Evolutionary conservation across 2,888 invertebrate genomes (phyloP).

Genomic region (Sicus ferrugineus): DNA sequence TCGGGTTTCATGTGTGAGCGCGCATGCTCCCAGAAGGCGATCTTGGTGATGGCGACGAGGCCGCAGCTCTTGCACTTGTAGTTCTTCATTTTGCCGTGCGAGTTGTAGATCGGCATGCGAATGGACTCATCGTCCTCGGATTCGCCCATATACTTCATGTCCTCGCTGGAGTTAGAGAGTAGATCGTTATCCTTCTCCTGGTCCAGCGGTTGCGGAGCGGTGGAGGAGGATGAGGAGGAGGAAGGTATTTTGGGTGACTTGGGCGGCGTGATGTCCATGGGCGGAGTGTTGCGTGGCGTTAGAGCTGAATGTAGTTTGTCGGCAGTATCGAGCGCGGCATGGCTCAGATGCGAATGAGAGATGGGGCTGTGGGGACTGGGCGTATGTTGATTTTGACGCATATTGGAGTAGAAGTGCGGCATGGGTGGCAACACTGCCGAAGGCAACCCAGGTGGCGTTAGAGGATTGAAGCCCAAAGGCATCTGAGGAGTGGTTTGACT

Average conservation of each 20-base stretch:
- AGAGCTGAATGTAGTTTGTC: constrained; percentile 54
- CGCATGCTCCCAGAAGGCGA: constrained; percentile 93
- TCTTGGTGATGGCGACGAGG: constrained; percentile 83
- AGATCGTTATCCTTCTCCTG: constrained; percentile 58
- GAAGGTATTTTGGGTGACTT: constrained; percentile 60
- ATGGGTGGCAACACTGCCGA: constrained; percentile 55
- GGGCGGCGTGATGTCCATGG: constrained; percentile 63
- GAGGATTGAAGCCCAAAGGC: constrained; percentile 68
- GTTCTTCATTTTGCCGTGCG: constrained; percentile 83
- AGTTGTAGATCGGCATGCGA: constrained; percentile 66
- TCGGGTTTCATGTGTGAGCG: constrained; percentile 92
- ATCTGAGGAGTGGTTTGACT: constrained; percentile 60
- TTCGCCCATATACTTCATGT: constrained; percentile 56
- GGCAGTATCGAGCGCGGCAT: constrained; percentile 23
- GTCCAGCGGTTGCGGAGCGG: constrained; percentile 9
- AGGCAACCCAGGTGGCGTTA: constrained; percentile 71
- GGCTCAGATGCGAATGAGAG: constrained; percentile 35
- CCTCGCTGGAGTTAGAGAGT: constrained; percentile 62
- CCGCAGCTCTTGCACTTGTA: constrained; percentile 94
- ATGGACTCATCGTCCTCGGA: constrained; percentile 64
- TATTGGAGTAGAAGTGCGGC: constrained; percentile 50
- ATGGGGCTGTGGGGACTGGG: constrained; percentile 49
- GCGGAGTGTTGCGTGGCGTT: constrained; percentile 60
- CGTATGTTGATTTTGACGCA: constrained; percentile 38
- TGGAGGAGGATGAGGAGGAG: neutral